Percentiles rank a stretch among this genome's conserved stretches.
Evolutionary conservation across 2,888 invertebrate species (phyloP).

Genomic region (Drosophila anomalata): DNA sequence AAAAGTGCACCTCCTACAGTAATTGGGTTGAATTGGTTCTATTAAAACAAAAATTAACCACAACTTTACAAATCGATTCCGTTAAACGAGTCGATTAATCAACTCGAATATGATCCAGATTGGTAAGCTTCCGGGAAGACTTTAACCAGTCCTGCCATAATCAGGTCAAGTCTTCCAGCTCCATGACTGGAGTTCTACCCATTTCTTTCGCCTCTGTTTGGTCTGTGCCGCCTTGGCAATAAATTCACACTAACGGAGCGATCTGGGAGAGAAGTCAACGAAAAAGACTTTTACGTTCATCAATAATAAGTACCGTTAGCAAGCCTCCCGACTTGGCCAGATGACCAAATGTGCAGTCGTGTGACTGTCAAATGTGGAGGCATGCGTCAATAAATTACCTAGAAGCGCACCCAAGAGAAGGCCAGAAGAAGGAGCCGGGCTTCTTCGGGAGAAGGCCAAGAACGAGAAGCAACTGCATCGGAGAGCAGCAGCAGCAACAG

Average conservation of each 20-base stretch:
- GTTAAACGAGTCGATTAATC: neutral
- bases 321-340: constrained; percentile 41
- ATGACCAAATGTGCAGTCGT: constrained; percentile 59
- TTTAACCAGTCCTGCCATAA: constrained; percentile 77
- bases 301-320: constrained; percentile 73
- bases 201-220: constrained; percentile 13
- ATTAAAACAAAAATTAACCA: neutral
- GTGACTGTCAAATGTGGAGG: constrained; percentile 74
- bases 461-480: constrained; percentile 20
- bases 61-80: neutral
- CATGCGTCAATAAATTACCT: constrained; percentile 75
- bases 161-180: constrained; percentile 59
- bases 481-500: constrained; percentile 1
- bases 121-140: constrained; percentile 5
- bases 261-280: constrained; percentile 21
- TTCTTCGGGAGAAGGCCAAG: constrained; percentile 40
- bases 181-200: constrained; percentile 19
- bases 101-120: constrained; percentile 5
- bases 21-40: neutral
- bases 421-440: constrained; percentile 43
- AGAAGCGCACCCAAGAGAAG: constrained; percentile 64
- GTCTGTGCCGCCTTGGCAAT: constrained; percentile 54
- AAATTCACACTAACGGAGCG: constrained; percentile 68
- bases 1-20: neutral
- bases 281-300: constrained; percentile 56